phyloP scores from a whole-genome alignment of 2,113 vertebrate species.

The Varanus komodoensis region DNA sequence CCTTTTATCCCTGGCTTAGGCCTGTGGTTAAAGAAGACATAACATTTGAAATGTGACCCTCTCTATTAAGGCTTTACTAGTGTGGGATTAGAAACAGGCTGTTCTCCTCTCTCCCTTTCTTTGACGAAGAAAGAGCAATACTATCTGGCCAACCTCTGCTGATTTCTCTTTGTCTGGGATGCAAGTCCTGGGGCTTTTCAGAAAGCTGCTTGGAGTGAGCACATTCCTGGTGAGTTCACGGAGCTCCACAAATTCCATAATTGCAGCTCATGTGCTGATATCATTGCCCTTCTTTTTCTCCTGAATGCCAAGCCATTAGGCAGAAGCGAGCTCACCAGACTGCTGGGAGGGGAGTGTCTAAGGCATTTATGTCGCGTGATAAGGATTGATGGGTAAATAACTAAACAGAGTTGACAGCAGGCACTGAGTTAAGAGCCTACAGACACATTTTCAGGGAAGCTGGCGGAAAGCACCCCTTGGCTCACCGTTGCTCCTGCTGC shows the following conservation, averaged over 20 bases:
- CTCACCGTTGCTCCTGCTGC: neutral
- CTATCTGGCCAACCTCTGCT: too few species aligned
- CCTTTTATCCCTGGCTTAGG: neutral
- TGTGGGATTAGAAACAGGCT: constrained; percentile 23
- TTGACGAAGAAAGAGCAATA: neutral
- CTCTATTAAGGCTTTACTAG: neutral
- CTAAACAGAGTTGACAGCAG: neutral
- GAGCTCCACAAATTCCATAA: constrained; percentile 13
- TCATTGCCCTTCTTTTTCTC: neutral
- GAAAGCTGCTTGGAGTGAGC: neutral
- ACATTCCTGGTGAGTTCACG: neutral
- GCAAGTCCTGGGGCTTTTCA: neutral
- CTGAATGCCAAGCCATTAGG: neutral
- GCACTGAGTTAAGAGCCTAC: neutral
- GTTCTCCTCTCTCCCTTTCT: constrained; percentile 32
- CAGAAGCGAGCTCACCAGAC: neutral
- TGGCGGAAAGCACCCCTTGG: neutral
- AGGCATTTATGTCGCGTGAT: neutral
- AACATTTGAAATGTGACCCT: neutral
- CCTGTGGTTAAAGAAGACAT: neutral
- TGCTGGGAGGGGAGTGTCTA: too few species aligned
- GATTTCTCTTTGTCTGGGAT: neutral
- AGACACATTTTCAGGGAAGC: neutral
- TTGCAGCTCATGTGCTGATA: neutral
- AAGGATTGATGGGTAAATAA: constrained; percentile 1